phyloP scores from a whole-genome alignment of 2,888 invertebrate genomes.

The Ophraella communa region DNA sequence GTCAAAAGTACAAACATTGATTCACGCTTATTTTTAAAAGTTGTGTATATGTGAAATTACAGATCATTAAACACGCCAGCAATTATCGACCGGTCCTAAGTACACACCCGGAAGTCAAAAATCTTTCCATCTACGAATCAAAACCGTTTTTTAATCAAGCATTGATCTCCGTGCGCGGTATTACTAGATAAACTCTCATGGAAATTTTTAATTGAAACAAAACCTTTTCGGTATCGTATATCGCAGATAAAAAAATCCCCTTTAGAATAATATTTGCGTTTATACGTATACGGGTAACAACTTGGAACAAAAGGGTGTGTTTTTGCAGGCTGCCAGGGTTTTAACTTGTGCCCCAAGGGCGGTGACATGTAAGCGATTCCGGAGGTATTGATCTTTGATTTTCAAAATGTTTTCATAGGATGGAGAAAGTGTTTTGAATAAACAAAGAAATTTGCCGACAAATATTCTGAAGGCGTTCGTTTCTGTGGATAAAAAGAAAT shows the following conservation, averaged over 20 bases:
- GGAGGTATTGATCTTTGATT: slow-evolving; percentile 38
- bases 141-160: slow-evolving; percentile 14
- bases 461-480: neutral
- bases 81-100: no score
- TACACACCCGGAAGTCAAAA: slow-evolving; percentile 4
- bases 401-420: slow-evolving; percentile 34
- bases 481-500: neutral
- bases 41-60: no score
- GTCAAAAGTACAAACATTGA: no score
- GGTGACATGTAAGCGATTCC: slow-evolving; percentile 34
- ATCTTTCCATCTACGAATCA: slow-evolving; percentile 13
- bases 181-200: slow-evolving; percentile 27
- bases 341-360: slow-evolving; percentile 42
- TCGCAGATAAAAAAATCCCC: slow-evolving; percentile 48
- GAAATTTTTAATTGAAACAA: slow-evolving; percentile 40
- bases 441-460: slow-evolving; percentile 19
- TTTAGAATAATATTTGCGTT: slow-evolving; percentile 55
- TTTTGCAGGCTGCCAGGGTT: slow-evolving; percentile 53
- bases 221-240: slow-evolving; percentile 31
- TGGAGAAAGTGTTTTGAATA: slow-evolving; percentile 27
- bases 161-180: slow-evolving; percentile 14
- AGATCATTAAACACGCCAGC: no score
- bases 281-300: slow-evolving; percentile 53
- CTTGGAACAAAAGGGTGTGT: slow-evolving; percentile 55
- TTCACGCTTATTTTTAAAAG: no score